Evolutionary conservation across 2,888 invertebrate genomes (phyloP).

Genomic region (Agrochola circellaris): DNA sequence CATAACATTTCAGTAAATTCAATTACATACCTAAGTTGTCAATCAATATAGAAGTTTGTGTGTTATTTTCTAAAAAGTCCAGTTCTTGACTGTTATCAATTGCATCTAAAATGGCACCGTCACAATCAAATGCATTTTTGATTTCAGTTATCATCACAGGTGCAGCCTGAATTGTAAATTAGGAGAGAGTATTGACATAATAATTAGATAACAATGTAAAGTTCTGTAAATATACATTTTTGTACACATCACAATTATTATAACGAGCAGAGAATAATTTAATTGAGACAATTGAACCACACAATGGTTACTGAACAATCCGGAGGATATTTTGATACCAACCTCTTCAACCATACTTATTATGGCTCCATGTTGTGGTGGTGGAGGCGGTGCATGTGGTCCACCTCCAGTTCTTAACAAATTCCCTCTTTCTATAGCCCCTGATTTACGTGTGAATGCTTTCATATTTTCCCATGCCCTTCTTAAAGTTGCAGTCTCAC

Average conservation of each 20-base stretch:
- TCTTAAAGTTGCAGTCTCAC: conserved; percentile 36
- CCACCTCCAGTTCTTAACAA: conserved; percentile 18
- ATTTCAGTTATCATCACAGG: too few relatives aligned
- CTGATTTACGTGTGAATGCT: conserved; percentile 18
- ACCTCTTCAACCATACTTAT: conserved; percentile 42
- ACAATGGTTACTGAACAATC: not conserved
- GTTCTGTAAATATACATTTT: not conserved
- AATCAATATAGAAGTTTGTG: not conserved
- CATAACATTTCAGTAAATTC: not conserved
- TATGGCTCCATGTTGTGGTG: conserved; percentile 23
- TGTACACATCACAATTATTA: not conserved
- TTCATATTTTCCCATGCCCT: conserved; percentile 45
- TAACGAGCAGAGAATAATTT: not conserved
- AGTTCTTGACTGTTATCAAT: too few relatives aligned
- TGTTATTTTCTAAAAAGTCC: not conserved
- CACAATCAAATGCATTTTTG: too few relatives aligned
- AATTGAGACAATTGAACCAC: not conserved
- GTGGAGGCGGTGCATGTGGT: conserved; percentile 2
- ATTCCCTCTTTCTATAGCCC: conserved; percentile 7
- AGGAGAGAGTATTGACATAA: too few relatives aligned
- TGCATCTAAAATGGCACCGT: too few relatives aligned
- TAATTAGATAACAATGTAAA: too few relatives aligned
- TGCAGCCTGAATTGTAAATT: too few relatives aligned
- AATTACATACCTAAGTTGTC: conserved; percentile 3
- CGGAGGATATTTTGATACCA: conserved; percentile 15